phyloP scores from a whole-genome alignment of 2,797 vertebrate species.

The Labeo calbasu region DNA sequence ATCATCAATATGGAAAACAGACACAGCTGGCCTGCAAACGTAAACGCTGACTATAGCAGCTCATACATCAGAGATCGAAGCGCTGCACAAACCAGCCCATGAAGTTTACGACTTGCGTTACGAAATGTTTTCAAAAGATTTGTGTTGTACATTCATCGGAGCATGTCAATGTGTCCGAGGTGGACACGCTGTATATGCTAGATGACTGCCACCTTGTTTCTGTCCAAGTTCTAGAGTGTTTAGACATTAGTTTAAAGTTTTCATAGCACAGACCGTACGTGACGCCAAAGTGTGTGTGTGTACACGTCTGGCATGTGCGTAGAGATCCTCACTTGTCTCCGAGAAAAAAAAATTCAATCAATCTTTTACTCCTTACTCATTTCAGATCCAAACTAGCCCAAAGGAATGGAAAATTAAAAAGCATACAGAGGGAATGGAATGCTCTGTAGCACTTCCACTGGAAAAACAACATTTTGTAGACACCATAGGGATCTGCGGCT shows the following conservation, averaged over 20 bases:
- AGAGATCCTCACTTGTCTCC: not conserved
- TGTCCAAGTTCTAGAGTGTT: constrained; percentile 32
- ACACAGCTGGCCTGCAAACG: not conserved
- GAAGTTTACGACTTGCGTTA: constrained; percentile 21
- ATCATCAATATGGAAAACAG: constrained; percentile 31
- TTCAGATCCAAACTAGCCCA: not conserved
- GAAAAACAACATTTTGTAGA: not conserved
- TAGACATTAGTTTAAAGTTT: constrained; percentile 19
- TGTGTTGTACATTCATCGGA: not conserved
- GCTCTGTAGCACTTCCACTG: not conserved
- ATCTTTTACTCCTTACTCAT: not conserved
- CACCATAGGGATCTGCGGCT: not conserved
- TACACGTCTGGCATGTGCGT: not conserved
- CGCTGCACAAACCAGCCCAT: not conserved
- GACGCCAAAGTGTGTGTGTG: not conserved
- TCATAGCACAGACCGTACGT: not conserved
- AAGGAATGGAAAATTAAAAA: not conserved
- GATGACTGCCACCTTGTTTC: constrained; percentile 26
- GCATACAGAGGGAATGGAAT: not conserved
- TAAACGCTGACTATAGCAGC: not conserved
- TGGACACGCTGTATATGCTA: constrained; percentile 3
- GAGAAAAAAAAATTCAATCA: not conserved
- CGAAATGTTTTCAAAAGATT: constrained; percentile 16
- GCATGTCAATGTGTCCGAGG: not conserved
- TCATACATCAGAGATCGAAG: constrained; percentile 11